These are phyloP conservation scores for Drosophila prolongata DNA, from an alignment of 2,888 invertebrate genomes.

Conservation along the genomic window DNA sequence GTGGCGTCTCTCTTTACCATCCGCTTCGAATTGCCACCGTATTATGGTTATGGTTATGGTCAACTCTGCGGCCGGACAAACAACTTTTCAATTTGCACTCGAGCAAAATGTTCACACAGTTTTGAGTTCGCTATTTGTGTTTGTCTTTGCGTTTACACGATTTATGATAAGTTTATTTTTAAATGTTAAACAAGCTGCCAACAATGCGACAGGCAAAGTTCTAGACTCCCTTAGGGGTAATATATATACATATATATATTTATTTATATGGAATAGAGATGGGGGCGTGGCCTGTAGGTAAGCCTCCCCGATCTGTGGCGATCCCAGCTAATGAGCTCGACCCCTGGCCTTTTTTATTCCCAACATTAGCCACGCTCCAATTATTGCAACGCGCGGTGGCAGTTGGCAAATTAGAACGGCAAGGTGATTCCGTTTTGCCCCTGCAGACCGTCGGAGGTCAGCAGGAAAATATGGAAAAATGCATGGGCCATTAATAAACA, in stretches of 20 bases:
- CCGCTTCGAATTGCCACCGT: slow-evolving; percentile 68
- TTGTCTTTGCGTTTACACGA: slow-evolving; percentile 51
- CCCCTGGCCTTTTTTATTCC: slow-evolving; percentile 61
- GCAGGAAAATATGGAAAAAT: slow-evolving; percentile 80
- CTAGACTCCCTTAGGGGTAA: slow-evolving; percentile 25
- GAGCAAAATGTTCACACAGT: slow-evolving; percentile 68
- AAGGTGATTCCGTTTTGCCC: slow-evolving; percentile 59
- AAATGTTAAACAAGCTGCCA: slow-evolving; percentile 61
- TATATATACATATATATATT: no score
- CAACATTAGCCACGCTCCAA: slow-evolving; percentile 64
- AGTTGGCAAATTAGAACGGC: slow-evolving; percentile 78
- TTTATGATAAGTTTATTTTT: slow-evolving; percentile 58
- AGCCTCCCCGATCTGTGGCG: slow-evolving; percentile 8
- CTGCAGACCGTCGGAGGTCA: slow-evolving; percentile 69
- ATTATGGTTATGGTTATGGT: slow-evolving; percentile 72
- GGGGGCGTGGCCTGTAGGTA: slow-evolving; percentile 45
- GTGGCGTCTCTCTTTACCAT: slow-evolving; percentile 45
- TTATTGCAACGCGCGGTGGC: slow-evolving; percentile 54
- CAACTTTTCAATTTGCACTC: slow-evolving; percentile 74
- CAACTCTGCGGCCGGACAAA: slow-evolving; percentile 68
- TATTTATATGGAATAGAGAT: not conserved
- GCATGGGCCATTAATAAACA: slow-evolving; percentile 57
- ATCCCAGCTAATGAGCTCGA: slow-evolving; percentile 56
- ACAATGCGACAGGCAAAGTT: slow-evolving; percentile 43
- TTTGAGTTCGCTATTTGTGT: slow-evolving; percentile 51